Evolutionary conservation across 2,888 invertebrate species (phyloP).

Genomic region (Monopis laevigella): DNA sequence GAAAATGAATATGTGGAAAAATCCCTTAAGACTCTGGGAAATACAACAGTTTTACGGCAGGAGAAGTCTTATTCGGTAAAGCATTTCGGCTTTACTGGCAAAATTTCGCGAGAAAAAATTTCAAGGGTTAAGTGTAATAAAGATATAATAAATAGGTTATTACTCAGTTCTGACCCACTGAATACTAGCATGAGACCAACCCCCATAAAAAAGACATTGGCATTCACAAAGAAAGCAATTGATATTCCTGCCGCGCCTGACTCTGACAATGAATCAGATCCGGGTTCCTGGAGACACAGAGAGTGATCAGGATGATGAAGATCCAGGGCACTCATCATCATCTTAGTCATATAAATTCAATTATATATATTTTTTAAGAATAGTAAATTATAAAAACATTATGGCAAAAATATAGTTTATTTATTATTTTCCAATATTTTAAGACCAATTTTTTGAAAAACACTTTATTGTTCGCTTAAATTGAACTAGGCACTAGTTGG

Average conservation of each 20-base stretch:
- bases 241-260: not conserved
- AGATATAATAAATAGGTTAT: slow-evolving; percentile 6
- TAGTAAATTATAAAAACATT: too few relatives aligned
- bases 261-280: too few relatives aligned
- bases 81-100: not conserved
- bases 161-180: slow-evolving; percentile 1
- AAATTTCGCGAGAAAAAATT: not conserved
- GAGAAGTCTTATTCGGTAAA: not conserved
- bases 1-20: slow-evolving; percentile 1
- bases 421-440: too few relatives aligned
- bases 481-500: not conserved
- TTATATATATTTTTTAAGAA: too few relatives aligned
- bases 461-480: not conserved
- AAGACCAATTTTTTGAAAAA: not conserved
- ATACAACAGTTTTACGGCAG: not conserved
- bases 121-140: slow-evolving; percentile 2
- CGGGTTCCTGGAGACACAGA: too few relatives aligned
- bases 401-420: too few relatives aligned
- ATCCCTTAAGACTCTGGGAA: not conserved
- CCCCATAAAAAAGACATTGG: not conserved
- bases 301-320: too few relatives aligned
- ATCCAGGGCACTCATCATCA: too few relatives aligned
- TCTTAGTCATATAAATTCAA: too few relatives aligned
- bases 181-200: slow-evolving; percentile 1
- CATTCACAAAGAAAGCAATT: slow-evolving; percentile 1